Evolutionary conservation across 2,113 vertebrate genomes (phyloP), one percentile per base, ranked within the genome.

Genomic region (Thunnus maccoyii): DNA sequence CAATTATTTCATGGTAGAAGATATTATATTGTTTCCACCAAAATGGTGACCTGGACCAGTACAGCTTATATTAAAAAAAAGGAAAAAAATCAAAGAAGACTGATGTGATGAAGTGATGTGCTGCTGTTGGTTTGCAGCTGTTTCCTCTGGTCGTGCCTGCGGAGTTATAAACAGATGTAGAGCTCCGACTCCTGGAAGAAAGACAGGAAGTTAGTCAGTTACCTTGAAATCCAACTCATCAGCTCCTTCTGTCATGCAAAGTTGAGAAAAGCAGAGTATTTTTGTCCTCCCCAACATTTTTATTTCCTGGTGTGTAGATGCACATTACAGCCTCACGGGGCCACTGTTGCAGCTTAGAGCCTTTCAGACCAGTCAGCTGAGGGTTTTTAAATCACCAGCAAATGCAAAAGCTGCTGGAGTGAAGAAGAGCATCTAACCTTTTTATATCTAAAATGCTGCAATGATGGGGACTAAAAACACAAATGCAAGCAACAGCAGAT

Each of bases 141-240:
- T 14, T 66, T 48, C 63, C 3, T 72, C 72, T 14, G 75, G 61
- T 48, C 3, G 9, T 13, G 15, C 3, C 0, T 5, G 30, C 15
- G 0, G 25, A 27, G 54, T 91, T 86, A 92, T 25, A 93, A 36
- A 61, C 93, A 93, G 88, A 95, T 94, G 78, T 76, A 93, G 47
- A 94, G 92, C 85, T 94, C 92, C 46, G 91, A 65, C 57, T 91
- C 86, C 90, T 92, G 73, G 2, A 85, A 46, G 66, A 7, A 47
- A 1, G 58, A 62, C 0, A 79, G 6, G 10, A 63, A 50, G 27
- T 6, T 16, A 72, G 20, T 55, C 25, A 65, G 44, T 12, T 11
- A 68, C 17, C 36, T 9, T 41, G 2, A 41, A 41, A 41, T 41
- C 7, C 7, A 41, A 41, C 1, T 9, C 36, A 41, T 41, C 36